Base-by-base conservation (phyloP, 2,888 invertebrate species). In the Tholera decimalis region DNA sequence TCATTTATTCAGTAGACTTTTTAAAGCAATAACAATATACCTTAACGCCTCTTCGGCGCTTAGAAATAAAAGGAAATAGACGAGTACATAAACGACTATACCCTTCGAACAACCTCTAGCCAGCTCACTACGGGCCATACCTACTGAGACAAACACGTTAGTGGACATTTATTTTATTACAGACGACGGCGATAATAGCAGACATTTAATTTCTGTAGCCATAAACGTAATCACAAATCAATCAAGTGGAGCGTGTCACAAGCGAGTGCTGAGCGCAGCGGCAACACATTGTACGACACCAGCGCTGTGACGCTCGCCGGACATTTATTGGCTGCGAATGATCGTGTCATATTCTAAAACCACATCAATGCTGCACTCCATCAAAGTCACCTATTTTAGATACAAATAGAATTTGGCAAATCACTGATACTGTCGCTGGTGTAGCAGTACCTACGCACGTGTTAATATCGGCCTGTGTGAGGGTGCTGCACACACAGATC, bases 361-460 rank as follows among this genome's bases (percentile, higher is more conserved):
- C 24, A 50, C 53, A 64, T 56, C 77, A 73, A 56, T 59, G 73
- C 59, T 60, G 60, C 49, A 66, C 39, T 77, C 49, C 15, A 56
- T 74, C 78, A 74, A 65, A 54, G 78, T 77, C 74, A 77, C 33
- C 59, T 54, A 73, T 54, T 60, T 73, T 28, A 60, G 59, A 77
- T 57, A 60, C 73, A 73, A 77, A 74, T 74, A 77, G 78, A 73
- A 54, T 73, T 77, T 74, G 78, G 74, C 78, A 66, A 77, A 77
- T 63, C 39, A 44, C 20, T 47, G 22, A 35, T 22, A 41, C 44
- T 46, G 22, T 24, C 37, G 63, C 35, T 43, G 26, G 18, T 26
- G 39, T n/a, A 61, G 13, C 22, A 13, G 22, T 20, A 30, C 13
- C 2, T 20, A 30, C 9, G 0, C 11, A 26, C 33, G 28, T 28